Evolutionary conservation across 2,113 vertebrate genomes (phyloP), one percentile per base, ranked within the genome.

Genomic region (Catharus bicknelli): DNA sequence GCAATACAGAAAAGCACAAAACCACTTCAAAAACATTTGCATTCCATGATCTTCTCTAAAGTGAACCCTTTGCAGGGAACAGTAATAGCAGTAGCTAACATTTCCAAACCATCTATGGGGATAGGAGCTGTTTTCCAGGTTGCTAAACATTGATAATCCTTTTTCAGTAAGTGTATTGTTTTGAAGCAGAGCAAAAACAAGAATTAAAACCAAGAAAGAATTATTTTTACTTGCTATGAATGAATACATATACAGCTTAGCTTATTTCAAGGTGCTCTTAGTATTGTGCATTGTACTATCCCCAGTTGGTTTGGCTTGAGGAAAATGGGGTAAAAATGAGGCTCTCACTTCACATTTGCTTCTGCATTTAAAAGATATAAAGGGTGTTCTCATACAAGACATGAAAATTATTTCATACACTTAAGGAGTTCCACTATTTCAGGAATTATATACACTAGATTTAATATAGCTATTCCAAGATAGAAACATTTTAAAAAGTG

Each of bases 31-130:
- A 86, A 62, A 89, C 77, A 94, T 90, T 74, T 22, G 8, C 67
- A 54, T 66, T 48, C 88, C 50, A 74, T 82, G 55, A 90, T 81
- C 83, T 95, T 93, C 76, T 63, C 45, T 95, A 64, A 97, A 94
- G 73, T 72, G 81, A 93, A 81, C 10, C 7, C 22, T 88, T 85
- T 90, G 90, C 43, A 94, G 59, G 48, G 92, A 97, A 85, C 69
- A 75, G 47, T 88, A 94, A 77, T 64, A 91, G 88, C 78, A 95
- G 79, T 54, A 58, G 64, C 81, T 95, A 79, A 93, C 90, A 87
- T 95, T 96, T 96, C 82, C 76, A 96, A 78, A 76, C 26, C 26
- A 84, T 72, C 58, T 69, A 40, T 25, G 30, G 48, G 25, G n/a
- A 72, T 67, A 95, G 63, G 45, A 97, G 78, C 38, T 95, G 23